Base-by-base conservation (phyloP, 1,140 invertebrate genomes). In the Pogonus chalceus region DNA sequence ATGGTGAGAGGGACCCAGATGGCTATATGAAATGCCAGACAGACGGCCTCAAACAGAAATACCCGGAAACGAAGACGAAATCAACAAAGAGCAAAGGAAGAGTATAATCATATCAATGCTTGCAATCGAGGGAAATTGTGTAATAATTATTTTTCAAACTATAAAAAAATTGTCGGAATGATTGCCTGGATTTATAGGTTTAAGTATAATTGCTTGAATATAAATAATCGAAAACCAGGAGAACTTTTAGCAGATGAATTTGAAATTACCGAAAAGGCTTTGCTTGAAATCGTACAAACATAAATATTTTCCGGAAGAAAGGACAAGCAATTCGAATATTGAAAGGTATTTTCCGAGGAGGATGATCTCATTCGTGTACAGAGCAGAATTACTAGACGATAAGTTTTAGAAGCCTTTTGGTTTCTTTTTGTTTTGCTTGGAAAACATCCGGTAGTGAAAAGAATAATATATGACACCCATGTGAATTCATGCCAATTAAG, bases 1-100 rank as follows among this genome's bases (percentile, higher is more conserved):
- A 57, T 64, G 65, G 68, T 67, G 60, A 60, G 52, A 64, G 56
- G 67, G 65, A 7, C 68, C 66, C 0, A 2, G 21, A 1, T 70
- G 68, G 68, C 46, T 70, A 10, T 26, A 54, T 10, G n/a, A 52
- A 22, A 7, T 26, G 14, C 22, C 52, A 16, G 37, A 55, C 2
- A 4, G 54, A 1, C 70, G 64, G 67, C 62, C 67, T 0, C 2
- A 2, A 0, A 37, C 16, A 1, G 23, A 59, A 0, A 2, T 7
- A 2, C 2, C 49, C 7, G 7, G 37, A 1, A 46, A 64, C 20
- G 56, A 61, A 35, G n/a, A 48, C 9, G 59, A 58, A 26, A 48
- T 62, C 14, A 48, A 39, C n/a, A 20, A 2, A 1, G 65, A 65
- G 20, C 23, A 57, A 10, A 55, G 56, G 26, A 53, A 58, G 51